Conservation (phyloP, 2,797 vertebrate species). For the Rhincodon typus region DNA sequence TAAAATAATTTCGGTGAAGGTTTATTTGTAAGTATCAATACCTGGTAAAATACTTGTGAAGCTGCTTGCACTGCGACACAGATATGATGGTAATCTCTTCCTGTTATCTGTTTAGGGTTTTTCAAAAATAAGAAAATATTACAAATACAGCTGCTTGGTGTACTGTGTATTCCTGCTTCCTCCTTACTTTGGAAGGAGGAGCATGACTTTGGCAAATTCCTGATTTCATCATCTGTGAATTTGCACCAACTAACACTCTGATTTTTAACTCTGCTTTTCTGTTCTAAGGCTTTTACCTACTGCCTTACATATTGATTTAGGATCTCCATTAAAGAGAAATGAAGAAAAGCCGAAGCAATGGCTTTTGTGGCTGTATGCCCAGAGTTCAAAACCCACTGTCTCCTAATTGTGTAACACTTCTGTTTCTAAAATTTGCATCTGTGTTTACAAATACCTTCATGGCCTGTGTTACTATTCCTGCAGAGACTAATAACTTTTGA, state of each 20-base stretch:
- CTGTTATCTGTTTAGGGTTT: conserved; percentile 25
- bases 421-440: no score
- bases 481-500: no score
- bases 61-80: conserved; percentile 43
- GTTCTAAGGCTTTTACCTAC: background rate
- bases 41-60: conserved; percentile 44
- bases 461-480: no score
- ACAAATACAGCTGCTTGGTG: background rate
- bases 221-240: background rate
- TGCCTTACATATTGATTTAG: background rate
- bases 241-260: background rate
- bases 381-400: no score
- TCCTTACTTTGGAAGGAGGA: background rate
- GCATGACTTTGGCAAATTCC: background rate
- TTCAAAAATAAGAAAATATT: background rate
- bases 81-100: conserved; percentile 38
- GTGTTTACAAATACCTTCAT: no score
- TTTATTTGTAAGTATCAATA: conserved; percentile 38
- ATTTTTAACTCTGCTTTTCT: background rate
- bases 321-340: background rate
- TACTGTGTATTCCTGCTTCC: background rate
- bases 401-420: no score
- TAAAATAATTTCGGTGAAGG: background rate
- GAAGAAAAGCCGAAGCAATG: background rate
- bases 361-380: background rate